phyloP scores from a whole-genome alignment of 2,888 invertebrate genomes.

The Tridacna gigas region DNA sequence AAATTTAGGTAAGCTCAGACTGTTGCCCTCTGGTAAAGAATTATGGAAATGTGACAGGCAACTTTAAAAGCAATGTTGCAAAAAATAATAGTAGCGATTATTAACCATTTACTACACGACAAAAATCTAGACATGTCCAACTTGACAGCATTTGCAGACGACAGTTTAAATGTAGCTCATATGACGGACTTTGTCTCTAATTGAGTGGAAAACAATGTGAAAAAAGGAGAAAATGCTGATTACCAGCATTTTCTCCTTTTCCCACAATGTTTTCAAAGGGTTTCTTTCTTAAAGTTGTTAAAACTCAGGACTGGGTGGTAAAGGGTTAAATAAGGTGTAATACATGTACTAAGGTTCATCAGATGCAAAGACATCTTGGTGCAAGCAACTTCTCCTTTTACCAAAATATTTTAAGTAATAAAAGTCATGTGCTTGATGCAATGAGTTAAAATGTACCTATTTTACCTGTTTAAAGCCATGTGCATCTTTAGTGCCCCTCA shows the following conservation, averaged over 20 bases:
- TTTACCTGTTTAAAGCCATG: slow-evolving; percentile 81
- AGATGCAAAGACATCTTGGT: not conserved
- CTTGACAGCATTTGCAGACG: too few species aligned
- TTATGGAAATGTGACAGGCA: too few species aligned
- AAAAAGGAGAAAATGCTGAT: too few species aligned
- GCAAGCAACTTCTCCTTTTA: not conserved
- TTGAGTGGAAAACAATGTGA: too few species aligned
- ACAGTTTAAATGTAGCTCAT: too few species aligned
- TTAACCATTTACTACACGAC: too few species aligned
- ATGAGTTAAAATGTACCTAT: not conserved
- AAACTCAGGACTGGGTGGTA: not conserved
- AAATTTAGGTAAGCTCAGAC: too few species aligned
- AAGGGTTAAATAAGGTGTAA: not conserved
- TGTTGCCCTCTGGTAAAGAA: too few species aligned
- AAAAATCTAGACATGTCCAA: too few species aligned
- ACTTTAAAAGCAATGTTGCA: too few species aligned
- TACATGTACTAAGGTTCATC: not conserved
- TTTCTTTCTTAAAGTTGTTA: not conserved
- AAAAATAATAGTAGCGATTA: too few species aligned
- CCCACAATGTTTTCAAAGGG: not conserved
- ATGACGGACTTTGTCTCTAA: too few species aligned
- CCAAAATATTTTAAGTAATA: not conserved
- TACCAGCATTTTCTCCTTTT: not conserved
- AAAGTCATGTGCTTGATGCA: not conserved
- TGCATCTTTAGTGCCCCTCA: slow-evolving; percentile 77